phyloP scores from a whole-genome alignment of 2,797 vertebrate species.

The Hippoglossus hippoglossus region DNA sequence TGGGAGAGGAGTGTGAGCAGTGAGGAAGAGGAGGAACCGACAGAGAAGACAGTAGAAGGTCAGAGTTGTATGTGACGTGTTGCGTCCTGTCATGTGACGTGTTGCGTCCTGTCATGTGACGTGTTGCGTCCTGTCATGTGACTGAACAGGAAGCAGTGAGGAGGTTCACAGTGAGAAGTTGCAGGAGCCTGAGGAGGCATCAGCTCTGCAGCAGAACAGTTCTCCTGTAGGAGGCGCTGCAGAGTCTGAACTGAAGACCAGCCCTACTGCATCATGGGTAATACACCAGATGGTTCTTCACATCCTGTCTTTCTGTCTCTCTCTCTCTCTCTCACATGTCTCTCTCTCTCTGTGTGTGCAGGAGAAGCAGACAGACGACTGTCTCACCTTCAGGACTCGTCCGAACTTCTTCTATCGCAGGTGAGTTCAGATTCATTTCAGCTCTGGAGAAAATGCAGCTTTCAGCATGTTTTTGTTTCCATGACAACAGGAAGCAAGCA shows the following conservation, averaged over 20 bases:
- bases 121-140: not conserved
- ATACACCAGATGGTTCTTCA: not conserved
- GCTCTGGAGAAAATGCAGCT: rapidly evolving
- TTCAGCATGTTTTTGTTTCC: slow-evolving; percentile 23
- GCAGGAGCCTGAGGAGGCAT: slow-evolving; percentile 53
- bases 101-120: not conserved
- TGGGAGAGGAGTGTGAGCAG: slow-evolving; percentile 61
- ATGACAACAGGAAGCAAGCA: slow-evolving; percentile 85
- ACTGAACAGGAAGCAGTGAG: slow-evolving; percentile 65
- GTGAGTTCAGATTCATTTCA: slow-evolving; percentile 15
- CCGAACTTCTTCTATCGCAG: slow-evolving; percentile 59
- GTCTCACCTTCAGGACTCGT: not conserved
- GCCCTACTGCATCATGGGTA: slow-evolving; percentile 64
- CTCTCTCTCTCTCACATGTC: not conserved
- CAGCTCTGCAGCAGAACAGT: slow-evolving; percentile 16
- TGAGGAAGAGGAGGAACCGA: slow-evolving; percentile 54
- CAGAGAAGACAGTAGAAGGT: slow-evolving; percentile 40
- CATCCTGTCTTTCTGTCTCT: not conserved
- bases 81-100: too few relatives aligned
- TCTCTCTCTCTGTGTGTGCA: slow-evolving; percentile 32
- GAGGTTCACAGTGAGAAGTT: slow-evolving; percentile 64
- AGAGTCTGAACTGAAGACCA: slow-evolving; percentile 10
- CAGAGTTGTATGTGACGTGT: slow-evolving; percentile 5
- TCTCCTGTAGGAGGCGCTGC: slow-evolving; percentile 1
- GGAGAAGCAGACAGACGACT: slow-evolving; percentile 34